Conservation (phyloP, 2,888 invertebrate genomes). For the Romanomermis culicivorax region DNA sequence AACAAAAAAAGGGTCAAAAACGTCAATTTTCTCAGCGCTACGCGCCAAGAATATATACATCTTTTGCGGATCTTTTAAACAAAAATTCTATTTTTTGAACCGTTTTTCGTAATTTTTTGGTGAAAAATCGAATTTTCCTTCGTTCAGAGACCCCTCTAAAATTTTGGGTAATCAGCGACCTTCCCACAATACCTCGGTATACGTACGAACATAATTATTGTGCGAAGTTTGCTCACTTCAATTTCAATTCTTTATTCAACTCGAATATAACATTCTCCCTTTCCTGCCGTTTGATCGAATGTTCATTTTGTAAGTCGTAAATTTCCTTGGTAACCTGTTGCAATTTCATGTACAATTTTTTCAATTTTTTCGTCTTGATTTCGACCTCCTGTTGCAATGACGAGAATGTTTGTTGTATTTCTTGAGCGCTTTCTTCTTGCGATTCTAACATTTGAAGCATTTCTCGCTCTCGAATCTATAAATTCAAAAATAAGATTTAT, state of each 20-base stretch:
- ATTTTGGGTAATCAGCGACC: too few relatives aligned
- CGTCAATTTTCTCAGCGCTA: too few relatives aligned
- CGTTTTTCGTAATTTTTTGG: too few relatives aligned
- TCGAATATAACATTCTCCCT: conserved; percentile 74
- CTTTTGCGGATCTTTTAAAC: too few relatives aligned
- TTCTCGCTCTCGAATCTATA: conserved; percentile 46
- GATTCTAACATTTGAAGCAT: conserved; percentile 79
- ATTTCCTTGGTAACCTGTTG: conserved; percentile 53
- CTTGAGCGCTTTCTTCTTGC: conserved; percentile 74
- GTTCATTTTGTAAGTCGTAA: conserved; percentile 59
- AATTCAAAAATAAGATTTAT: conserved; percentile 10
- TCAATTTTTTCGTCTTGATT: conserved; percentile 40
- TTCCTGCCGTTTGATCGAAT: conserved; percentile 71
- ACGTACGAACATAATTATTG: too few relatives aligned
- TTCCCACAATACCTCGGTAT: too few relatives aligned
- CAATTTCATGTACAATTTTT: conserved; percentile 52
- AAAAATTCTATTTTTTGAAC: too few relatives aligned
- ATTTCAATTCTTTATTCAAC: conserved; percentile 62
- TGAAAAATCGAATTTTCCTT: too few relatives aligned
- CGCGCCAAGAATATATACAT: too few relatives aligned
- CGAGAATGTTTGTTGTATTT: conserved; percentile 68
- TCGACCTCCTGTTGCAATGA: conserved; percentile 89
- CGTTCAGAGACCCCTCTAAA: too few relatives aligned
- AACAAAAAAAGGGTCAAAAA: too few relatives aligned
- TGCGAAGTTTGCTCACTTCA: too few relatives aligned